Evolutionary conservation across 2,113 vertebrate species (phyloP).

Genomic region (Sigmodon hispidus): DNA sequence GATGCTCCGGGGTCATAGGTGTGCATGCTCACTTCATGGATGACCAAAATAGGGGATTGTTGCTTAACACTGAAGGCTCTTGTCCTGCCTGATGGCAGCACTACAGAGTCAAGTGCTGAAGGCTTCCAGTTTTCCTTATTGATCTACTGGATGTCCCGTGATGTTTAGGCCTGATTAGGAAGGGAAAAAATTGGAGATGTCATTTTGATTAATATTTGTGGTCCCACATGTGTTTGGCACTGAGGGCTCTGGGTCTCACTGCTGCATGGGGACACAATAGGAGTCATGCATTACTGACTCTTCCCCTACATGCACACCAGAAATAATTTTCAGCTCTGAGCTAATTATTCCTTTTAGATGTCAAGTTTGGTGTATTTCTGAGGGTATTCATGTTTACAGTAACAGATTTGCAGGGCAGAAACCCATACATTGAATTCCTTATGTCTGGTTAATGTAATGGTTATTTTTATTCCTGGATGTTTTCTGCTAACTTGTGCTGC

Average conservation of each 20-base stretch:
- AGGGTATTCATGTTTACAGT: not conserved
- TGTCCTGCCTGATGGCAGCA: not conserved
- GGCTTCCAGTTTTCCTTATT: slow-evolving; percentile 51
- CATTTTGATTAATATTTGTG: slow-evolving; percentile 76
- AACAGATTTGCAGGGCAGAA: slow-evolving; percentile 49
- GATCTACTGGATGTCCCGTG: slow-evolving; percentile 46
- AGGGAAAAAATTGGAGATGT: slow-evolving; percentile 66
- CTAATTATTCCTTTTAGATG: slow-evolving; percentile 42
- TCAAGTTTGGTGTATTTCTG: slow-evolving; percentile 39
- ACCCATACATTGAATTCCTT: slow-evolving; percentile 35
- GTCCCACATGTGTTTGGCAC: slow-evolving; percentile 49
- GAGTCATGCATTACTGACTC: slow-evolving; percentile 47
- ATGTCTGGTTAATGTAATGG: not conserved
- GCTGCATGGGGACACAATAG: slow-evolving; percentile 37
- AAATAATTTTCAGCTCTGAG: slow-evolving; percentile 49
- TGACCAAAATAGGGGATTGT: not conserved
- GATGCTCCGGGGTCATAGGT: not conserved
- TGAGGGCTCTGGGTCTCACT: slow-evolving; percentile 10
- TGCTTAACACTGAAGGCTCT: not conserved
- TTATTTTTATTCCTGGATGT: not conserved
- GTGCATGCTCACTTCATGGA: not conserved
- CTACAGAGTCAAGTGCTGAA: slow-evolving; percentile 8
- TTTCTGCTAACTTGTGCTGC: not conserved
- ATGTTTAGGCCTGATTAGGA: slow-evolving; percentile 74
- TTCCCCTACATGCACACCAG: not conserved